These are phyloP conservation scores for Steinernema feltiae DNA, from an alignment of 1,140 invertebrate species.

Conservation along the genomic window DNA sequence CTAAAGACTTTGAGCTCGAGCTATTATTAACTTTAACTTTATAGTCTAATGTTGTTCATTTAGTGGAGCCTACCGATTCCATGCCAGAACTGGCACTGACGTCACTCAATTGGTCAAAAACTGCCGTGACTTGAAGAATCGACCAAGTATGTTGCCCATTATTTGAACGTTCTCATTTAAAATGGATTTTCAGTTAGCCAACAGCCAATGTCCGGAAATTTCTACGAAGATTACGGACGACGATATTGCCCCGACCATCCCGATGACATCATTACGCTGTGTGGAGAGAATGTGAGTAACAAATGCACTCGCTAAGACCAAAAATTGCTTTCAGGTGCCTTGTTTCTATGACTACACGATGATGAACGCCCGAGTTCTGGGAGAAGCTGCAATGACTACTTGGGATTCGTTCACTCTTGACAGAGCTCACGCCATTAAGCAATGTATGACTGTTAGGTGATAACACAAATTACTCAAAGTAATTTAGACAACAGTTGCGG, in stretches of 20 bases:
- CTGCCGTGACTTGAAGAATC: conserved; percentile 16
- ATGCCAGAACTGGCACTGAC: not conserved
- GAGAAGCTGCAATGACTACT: conserved; percentile 41
- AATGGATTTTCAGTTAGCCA: conserved; percentile 42
- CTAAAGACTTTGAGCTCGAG: too few species aligned
- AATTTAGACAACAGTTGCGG: conserved; percentile 57
- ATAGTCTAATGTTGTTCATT: conserved; percentile 10
- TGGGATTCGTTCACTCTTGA: conserved; percentile 53
- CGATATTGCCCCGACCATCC: conserved; percentile 54
- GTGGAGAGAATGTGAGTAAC: conserved; percentile 46
- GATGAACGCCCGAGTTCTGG: conserved; percentile 51
- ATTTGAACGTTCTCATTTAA: not conserved
- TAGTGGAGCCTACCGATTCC: conserved; percentile 32
- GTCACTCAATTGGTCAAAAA: not conserved
- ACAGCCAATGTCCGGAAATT: conserved; percentile 44
- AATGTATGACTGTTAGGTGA: conserved; percentile 36
- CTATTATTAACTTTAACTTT: not conserved
- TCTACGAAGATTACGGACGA: conserved; percentile 36
- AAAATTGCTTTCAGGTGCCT: conserved; percentile 34
- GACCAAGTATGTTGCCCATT: not conserved
- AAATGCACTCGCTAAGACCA: not conserved
- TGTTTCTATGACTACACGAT: conserved; percentile 51
- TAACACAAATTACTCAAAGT: not conserved
- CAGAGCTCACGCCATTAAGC: conserved; percentile 42
- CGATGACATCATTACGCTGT: conserved; percentile 43